Evolutionary conservation across 1,140 invertebrate species (phyloP), one percentile per base, ranked within the genome.

Genomic region (Saccostrea cuccullata): DNA sequence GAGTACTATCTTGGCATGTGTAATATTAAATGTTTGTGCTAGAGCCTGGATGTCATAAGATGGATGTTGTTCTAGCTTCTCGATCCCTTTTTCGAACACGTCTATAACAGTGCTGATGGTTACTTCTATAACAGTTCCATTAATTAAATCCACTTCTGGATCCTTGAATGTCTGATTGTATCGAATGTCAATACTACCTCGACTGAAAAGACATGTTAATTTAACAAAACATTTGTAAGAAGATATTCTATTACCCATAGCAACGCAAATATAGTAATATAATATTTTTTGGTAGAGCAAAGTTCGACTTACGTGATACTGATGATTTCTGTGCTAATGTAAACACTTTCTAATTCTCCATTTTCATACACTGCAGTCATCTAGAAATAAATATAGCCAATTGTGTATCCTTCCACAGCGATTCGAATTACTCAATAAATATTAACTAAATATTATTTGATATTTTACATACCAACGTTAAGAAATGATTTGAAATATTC

Each of bases 1-100:
- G 70, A 77, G 70, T 77, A 12, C 26, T 30, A 77, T 77, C 70
- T 77, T 26, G 11, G 70, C 70, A 12, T 77, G 70, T 40, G 70
- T 36, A 9, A 77, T 77, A 77, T 77, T 77, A 26, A 77, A 77
- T 26, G 70, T 77, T 9, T 77, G 23, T 30, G 26, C 70, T 5
- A 77, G 70, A 26, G 23, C 26, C 26, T 77, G 70, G 30, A 36
- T 77, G 4, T 77, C 11, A 12, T 30, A 17, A 15, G 70, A 36
- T 30, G 70, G 15, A 17, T 77, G 23, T 15, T 13, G 0, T 36
- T 77, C 70, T 26, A 77, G 26, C 8, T 77, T 26, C 30, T 30
- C 26, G 23, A 77, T 77, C 30, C 26, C 26, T 0, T 77, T 30
- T 36, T 77, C 70, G 26, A 77, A 77, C 26, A 26, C 26, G 11